Conservation (phyloP, 1,140 invertebrate species). For the Adelges cooleyi region DNA sequence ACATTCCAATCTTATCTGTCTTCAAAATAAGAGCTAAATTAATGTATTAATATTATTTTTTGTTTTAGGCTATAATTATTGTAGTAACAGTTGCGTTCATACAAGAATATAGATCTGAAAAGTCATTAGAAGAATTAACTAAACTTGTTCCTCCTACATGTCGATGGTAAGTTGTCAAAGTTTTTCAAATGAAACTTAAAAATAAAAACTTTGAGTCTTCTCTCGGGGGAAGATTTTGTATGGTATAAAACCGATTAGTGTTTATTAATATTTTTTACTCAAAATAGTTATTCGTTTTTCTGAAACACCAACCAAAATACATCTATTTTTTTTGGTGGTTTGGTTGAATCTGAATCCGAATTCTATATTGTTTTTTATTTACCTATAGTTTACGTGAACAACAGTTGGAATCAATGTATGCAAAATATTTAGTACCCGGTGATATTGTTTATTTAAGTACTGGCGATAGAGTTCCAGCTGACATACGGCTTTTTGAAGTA, state of each 20-base stretch:
- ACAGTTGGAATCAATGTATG: conserved; percentile 77
- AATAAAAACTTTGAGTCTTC: too few species aligned
- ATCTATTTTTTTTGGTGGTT: too few species aligned
- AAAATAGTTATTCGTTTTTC: too few species aligned
- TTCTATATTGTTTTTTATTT: conserved; percentile 32
- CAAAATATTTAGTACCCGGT: conserved; percentile 92
- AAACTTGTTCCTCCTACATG: conserved; percentile 90
- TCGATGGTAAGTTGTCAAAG: conserved; percentile 53
- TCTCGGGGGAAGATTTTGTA: too few species aligned
- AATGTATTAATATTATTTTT: too few species aligned
- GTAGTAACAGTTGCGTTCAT: conserved; percentile 99
- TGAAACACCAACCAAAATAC: too few species aligned
- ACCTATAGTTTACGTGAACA: conserved; percentile 70
- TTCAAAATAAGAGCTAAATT: too few species aligned
- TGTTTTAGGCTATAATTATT: conserved; percentile 68
- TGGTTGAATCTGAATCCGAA: too few species aligned
- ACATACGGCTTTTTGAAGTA: conserved; percentile 81
- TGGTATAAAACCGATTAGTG: too few species aligned
- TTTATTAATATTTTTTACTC: too few species aligned
- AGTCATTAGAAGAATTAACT: conserved; percentile 96
- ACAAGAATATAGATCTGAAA: conserved; percentile 98
- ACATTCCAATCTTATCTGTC: too few species aligned
- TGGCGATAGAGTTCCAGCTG: conserved; percentile 92
- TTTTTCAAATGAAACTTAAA: neutral
- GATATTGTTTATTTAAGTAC: conserved; percentile 88